These are phyloP conservation scores for Penaeus monodon DNA, from an alignment of 2,888 invertebrate genomes.

Conservation along the genomic window DNA sequence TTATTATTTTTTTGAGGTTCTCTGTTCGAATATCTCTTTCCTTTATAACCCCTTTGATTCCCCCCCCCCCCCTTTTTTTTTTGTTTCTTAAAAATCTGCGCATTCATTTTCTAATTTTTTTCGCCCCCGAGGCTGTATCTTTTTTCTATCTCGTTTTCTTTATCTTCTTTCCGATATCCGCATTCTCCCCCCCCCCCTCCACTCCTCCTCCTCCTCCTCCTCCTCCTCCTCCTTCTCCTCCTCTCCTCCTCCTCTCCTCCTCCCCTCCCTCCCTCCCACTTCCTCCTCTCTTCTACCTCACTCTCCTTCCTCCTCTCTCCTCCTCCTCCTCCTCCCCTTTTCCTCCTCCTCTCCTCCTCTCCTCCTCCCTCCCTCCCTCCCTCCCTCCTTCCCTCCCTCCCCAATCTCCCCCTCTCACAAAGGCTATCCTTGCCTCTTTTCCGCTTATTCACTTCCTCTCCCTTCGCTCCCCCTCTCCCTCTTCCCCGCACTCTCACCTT, in stretches of 20 bases:
- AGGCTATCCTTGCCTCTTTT: not conserved
- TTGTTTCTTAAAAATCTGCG: no score
- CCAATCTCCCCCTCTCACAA: not conserved
- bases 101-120: no score
- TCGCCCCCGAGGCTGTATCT: no score
- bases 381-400: no score
- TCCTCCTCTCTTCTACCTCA: not conserved
- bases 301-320: not conserved
- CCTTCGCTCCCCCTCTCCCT: not conserved
- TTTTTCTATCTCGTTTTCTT: no score
- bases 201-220: not conserved
- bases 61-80: not conserved
- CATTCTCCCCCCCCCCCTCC: not conserved
- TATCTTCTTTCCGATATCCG: constrained; percentile 13
- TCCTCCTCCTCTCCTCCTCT: not conserved
- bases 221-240: not conserved
- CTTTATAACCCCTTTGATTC: not conserved
- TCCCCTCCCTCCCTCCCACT: not conserved
- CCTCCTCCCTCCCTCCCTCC: not conserved
- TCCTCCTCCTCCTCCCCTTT: not conserved
- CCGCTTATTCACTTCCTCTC: not conserved
- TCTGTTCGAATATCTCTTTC: not conserved
- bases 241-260: not conserved
- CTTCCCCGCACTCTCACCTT: not conserved
- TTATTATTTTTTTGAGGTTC: no score